Conservation (phyloP, 2,797 vertebrate species). For the Sciurus vulgaris region DNA sequence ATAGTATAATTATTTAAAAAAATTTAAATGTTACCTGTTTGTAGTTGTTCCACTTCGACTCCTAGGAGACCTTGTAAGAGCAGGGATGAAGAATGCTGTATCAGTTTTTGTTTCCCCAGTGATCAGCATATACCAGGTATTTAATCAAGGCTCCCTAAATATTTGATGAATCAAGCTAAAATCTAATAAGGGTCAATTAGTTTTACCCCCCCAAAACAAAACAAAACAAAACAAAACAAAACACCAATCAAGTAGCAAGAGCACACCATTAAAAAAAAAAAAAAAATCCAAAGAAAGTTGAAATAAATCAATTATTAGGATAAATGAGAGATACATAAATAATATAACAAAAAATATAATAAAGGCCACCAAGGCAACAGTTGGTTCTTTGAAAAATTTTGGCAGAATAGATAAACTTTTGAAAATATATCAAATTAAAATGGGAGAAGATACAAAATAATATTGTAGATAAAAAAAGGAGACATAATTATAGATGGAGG, state of each 20-base stretch:
- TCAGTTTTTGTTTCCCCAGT: background rate
- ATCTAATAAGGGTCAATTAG: background rate
- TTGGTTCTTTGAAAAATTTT: background rate
- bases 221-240: background rate
- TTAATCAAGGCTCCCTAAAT: background rate
- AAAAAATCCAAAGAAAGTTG: background rate
- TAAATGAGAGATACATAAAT: background rate
- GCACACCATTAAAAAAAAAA: background rate
- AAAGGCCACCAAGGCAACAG: background rate
- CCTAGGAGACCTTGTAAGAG: background rate
- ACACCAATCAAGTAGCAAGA: background rate
- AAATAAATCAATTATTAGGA: background rate
- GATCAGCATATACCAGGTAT: background rate
- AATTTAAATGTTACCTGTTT: background rate
- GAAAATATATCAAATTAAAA: background rate
- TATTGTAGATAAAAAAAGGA: background rate
- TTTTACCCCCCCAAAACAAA: background rate
- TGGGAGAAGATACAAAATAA: background rate
- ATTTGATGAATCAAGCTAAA: background rate
- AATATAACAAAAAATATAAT: background rate
- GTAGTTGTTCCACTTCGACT: background rate
- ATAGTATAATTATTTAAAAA: background rate
- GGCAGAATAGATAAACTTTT: background rate
- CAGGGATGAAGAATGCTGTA: background rate
- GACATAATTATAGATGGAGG: background rate